Evolutionary conservation across 2,113 vertebrate genomes (phyloP), one percentile per base, ranked within the genome.

Genomic region (Colinus virginianus): DNA sequence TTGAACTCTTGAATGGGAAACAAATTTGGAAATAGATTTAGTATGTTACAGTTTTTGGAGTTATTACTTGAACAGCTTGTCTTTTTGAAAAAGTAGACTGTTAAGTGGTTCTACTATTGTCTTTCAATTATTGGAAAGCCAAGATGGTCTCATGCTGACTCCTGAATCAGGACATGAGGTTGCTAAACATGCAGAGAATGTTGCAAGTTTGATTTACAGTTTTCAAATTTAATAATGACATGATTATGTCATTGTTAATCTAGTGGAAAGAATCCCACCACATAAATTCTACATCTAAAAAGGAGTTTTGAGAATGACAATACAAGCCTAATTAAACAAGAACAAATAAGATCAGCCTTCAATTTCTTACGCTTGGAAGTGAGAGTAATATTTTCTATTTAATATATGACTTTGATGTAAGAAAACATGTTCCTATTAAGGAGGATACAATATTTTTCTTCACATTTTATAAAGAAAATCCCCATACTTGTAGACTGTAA

Each of bases 401-500:
- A 23, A 42, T 82, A 4, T 28, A 85, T 85, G 32, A 51, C 55
- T 55, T 42, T 85, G 42, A 28, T 55, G 19, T 77, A 75, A 62
- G 45, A 43, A 69, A 78, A 53, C 7, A 6, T n/a, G 3, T 49
- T 70, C n/a, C 23, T 89, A 0, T 58, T 56, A 36, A 45, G 58
- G n/a, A 61, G 68, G 5, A 6, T 32, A 38, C 16, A 22, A 2
- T 43, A 10, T 63, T 40, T 87, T 68, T 34, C 34, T 40, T 90
- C 40, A 87, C 32, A 84, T 46, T 19, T 42, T 46, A 22, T 55
- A 19, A 38, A 22, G 14, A 79, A 68, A 75, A 34, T 55, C 17
- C 11, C 8, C 16, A 6, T 51, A 6, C 40, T 74, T 0, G 0
- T 62, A 11, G 4, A 15, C 53, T 7, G 2, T 14, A 67, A 81